A percentile compares a stretch with the other conserved stretches of the same genome.
phyloP scores from a whole-genome alignment of 2,113 vertebrate genomes.

The Sinocyclocheilus anophthalmus region DNA sequence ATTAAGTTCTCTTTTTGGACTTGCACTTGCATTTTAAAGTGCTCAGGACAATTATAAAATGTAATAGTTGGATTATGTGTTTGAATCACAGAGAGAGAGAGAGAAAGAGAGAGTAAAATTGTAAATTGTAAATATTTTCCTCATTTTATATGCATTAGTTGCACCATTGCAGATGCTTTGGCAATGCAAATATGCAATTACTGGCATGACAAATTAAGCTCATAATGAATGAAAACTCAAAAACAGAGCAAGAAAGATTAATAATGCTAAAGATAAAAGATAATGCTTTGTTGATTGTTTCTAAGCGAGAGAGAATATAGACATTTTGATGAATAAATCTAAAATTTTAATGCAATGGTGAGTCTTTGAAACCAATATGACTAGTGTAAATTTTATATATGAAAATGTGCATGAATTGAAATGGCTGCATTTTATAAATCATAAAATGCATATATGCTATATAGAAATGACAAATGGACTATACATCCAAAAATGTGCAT shows the following conservation, averaged over 20 bases:
- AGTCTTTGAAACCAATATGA: no score
- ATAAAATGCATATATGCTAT: not conserved
- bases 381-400: not conserved
- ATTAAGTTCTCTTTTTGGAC: not conserved
- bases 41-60: not conserved
- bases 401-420: not conserved
- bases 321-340: not conserved
- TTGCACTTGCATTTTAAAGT: not conserved
- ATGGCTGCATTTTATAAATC: not conserved
- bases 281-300: not conserved
- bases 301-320: not conserved
- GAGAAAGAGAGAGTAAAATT: not conserved
- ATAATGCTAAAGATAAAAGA: not conserved
- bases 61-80: not conserved
- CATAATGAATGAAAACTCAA: not conserved
- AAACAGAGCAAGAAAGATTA: not conserved
- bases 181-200: not conserved
- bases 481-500: not conserved
- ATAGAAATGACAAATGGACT: not conserved
- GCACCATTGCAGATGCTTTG: not conserved
- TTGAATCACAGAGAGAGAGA: not conserved
- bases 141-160: not conserved
- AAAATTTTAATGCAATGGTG: not conserved
- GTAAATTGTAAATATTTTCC: not conserved
- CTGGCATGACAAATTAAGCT: not conserved